Percentiles rank a stretch among this genome's conserved stretches.
These are phyloP conservation scores for Nudaria mundana DNA, from an alignment of 2,888 invertebrate species.

Conservation along the genomic window DNA sequence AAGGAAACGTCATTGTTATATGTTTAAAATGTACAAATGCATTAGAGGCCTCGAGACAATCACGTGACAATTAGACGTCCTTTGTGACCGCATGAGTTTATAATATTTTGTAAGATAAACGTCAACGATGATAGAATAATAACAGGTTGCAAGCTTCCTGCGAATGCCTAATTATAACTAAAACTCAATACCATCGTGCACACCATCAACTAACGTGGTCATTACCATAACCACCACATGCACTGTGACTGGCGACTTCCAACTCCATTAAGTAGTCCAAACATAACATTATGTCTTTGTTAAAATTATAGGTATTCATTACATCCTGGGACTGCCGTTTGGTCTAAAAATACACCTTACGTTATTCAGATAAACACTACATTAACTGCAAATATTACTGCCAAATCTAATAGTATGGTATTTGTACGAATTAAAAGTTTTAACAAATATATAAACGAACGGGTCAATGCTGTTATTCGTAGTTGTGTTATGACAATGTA, in stretches of 20 bases:
- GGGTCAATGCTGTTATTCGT: slow-evolving; percentile 2
- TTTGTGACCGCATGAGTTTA: too few species aligned
- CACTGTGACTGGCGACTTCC: slow-evolving; percentile 30
- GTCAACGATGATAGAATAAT: background rate
- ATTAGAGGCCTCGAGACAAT: too few species aligned
- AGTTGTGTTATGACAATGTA: slow-evolving; percentile 21
- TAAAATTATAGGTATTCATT: slow-evolving; percentile 21
- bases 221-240: slow-evolving; percentile 28
- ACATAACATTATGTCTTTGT: slow-evolving; percentile 27
- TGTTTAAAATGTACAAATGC: too few species aligned
- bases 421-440: slow-evolving; percentile 31
- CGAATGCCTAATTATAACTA: background rate
- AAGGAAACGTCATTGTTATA: too few species aligned
- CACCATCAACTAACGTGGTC: slow-evolving; percentile 8
- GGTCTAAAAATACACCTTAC: slow-evolving; percentile 12
- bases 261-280: slow-evolving; percentile 18
- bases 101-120: too few species aligned
- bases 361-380: slow-evolving; percentile 1
- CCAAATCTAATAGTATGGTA: slow-evolving; percentile 26
- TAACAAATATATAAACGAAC: slow-evolving; percentile 35
- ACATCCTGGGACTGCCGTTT: background rate
- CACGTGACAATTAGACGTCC: too few species aligned
- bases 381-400: background rate
- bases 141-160: slow-evolving; percentile 1
- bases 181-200: slow-evolving; percentile 3